Percentiles rank a stretch among this genome's conserved stretches.
Evolutionary conservation across 2,113 vertebrate species (phyloP).

Genomic region (Antechinus flavipes): DNA sequence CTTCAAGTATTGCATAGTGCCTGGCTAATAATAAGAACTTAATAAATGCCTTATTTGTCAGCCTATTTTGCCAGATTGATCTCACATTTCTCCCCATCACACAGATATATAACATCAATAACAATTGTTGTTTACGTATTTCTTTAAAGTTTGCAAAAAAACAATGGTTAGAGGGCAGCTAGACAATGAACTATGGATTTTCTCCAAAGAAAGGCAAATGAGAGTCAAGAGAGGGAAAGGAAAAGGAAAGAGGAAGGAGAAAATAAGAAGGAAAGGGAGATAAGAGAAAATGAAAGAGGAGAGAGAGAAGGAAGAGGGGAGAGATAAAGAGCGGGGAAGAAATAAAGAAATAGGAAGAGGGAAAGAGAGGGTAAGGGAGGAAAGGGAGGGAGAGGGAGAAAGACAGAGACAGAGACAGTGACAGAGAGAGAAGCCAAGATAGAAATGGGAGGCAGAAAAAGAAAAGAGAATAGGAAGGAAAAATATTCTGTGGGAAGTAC

Average conservation of each 20-base stretch:
- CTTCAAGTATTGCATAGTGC: neutral
- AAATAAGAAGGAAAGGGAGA: too few species aligned
- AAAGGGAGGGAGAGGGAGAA: too few species aligned
- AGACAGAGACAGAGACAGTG: too few species aligned
- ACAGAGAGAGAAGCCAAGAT: neutral
- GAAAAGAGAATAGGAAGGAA: neutral
- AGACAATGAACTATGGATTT: neutral
- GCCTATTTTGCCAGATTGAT: neutral
- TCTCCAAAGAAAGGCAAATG: neutral
- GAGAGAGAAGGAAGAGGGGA: too few species aligned
- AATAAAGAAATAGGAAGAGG: neutral
- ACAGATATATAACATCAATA: neutral
- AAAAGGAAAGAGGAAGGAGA: neutral
- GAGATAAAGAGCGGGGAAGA: fast-evolving
- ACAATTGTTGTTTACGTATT: neutral
- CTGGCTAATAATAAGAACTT: neutral
- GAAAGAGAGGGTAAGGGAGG: neutral
- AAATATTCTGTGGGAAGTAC: neutral
- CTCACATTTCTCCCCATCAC: neutral
- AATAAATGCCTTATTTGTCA: neutral
- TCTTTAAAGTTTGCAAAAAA: neutral
- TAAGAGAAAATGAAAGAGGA: too few species aligned
- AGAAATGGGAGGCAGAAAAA: neutral
- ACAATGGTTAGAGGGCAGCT: neutral
- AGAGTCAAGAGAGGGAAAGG: neutral